A percentile compares a stretch with the other conserved stretches of the same genome.
Evolutionary conservation across 2,888 invertebrate species (phyloP).

Genomic region (Lapara coniferarum): DNA sequence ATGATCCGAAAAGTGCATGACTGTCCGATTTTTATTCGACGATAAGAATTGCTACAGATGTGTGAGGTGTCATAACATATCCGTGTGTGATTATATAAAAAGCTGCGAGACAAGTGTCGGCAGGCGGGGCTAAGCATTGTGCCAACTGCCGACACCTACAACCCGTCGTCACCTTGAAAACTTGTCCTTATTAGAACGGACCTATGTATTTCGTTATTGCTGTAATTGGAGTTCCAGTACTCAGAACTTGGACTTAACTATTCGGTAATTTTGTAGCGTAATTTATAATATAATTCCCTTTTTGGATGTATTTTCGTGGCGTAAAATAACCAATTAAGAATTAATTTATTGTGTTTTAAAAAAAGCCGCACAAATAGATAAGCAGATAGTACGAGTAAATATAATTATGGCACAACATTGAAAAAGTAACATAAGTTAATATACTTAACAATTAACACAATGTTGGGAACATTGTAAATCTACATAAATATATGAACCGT

Average conservation of each 20-base stretch:
- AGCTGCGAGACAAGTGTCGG: constrained; percentile 40
- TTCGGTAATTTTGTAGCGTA: constrained; percentile 8
- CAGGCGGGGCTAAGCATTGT: constrained; percentile 31
- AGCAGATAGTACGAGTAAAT: not conserved
- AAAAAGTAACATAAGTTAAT: not conserved
- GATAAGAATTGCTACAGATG: constrained; percentile 43
- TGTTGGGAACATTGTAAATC: not conserved
- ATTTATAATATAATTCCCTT: constrained; percentile 2
- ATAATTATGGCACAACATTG: not conserved
- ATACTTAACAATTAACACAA: not conserved
- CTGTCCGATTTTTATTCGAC: constrained; percentile 40
- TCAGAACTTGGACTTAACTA: constrained; percentile 34
- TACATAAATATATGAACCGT: not conserved
- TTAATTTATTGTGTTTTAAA: not conserved
- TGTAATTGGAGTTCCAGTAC: constrained; percentile 21
- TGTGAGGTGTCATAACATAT: constrained; percentile 29
- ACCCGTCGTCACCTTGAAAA: constrained; percentile 19
- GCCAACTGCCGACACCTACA: constrained; percentile 34
- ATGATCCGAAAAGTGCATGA: constrained; percentile 39
- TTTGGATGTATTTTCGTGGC: constrained; percentile 22
- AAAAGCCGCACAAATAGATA: not conserved
- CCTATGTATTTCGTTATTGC: constrained; percentile 22
- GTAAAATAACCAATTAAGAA: not conserved
- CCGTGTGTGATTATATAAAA: constrained; percentile 32
- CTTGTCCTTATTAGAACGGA: constrained; percentile 27